phyloP scores from a whole-genome alignment of 2,888 invertebrate species.

The Sylvicola fuscatus region DNA sequence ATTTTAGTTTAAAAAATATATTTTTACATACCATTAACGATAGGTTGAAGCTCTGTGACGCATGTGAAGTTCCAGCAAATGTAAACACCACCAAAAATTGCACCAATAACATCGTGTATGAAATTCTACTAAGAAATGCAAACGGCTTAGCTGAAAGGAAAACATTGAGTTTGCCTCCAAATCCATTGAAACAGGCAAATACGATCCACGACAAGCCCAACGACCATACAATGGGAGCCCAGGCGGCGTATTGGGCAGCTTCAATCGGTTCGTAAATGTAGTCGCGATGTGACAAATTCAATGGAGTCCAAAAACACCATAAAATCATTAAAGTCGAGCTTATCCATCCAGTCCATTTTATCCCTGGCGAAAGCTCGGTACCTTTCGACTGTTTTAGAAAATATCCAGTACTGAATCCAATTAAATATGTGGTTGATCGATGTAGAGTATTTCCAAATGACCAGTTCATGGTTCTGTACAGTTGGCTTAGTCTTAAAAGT shows the following conservation, averaged over 20 bases:
- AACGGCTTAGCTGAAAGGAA: slow-evolving; percentile 33
- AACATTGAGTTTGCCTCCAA: slow-evolving; percentile 30
- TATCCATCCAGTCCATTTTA: slow-evolving; percentile 14
- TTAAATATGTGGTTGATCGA: slow-evolving; percentile 41
- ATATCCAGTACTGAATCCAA: slow-evolving; percentile 40
- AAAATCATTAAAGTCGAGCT: slow-evolving; percentile 12
- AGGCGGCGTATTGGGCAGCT: slow-evolving; percentile 40
- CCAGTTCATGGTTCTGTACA: slow-evolving; percentile 44
- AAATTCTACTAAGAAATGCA: slow-evolving; percentile 39
- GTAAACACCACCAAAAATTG: slow-evolving; percentile 46
- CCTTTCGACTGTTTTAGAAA: slow-evolving; percentile 27
- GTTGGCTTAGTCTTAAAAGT: slow-evolving; percentile 40
- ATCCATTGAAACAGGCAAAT: slow-evolving; percentile 34
- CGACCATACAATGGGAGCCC: slow-evolving; percentile 40
- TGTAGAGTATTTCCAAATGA: slow-evolving; percentile 39
- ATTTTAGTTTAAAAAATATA: slow-evolving; percentile 3
- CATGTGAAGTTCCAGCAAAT: slow-evolving; percentile 37
- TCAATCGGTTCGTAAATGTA: slow-evolving; percentile 37
- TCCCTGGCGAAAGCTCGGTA: slow-evolving; percentile 24
- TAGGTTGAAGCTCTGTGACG: slow-evolving; percentile 35
- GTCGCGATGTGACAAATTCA: slow-evolving; percentile 32
- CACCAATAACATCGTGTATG: slow-evolving; percentile 42
- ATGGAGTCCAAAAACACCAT: slow-evolving; percentile 38
- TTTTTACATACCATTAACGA: slow-evolving; percentile 31
- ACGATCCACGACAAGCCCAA: slow-evolving; percentile 41